Evolutionary conservation across 2,888 invertebrate species (phyloP).

Genomic region (Ischnura elegans): DNA sequence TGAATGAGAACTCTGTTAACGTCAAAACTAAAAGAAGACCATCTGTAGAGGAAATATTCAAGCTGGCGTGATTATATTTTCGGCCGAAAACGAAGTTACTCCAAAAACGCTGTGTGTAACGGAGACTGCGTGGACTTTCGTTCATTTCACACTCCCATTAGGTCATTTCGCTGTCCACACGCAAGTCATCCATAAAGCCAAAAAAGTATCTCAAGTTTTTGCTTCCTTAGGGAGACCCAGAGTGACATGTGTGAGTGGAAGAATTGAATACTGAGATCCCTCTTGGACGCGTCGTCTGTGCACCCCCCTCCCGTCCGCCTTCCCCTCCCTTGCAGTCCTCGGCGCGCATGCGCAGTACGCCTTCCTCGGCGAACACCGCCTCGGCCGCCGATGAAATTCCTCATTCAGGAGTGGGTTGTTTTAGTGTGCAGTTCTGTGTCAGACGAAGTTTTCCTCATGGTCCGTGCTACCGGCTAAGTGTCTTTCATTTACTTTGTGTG

Average conservation of each 20-base stretch:
- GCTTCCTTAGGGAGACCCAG: not conserved
- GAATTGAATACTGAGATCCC: not conserved
- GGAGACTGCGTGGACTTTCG: not conserved
- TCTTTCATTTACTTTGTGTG: not conserved
- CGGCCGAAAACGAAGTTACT: not conserved
- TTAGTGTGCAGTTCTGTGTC: not conserved
- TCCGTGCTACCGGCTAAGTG: slow-evolving; percentile 50
- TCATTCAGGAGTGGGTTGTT: slow-evolving; percentile 51
- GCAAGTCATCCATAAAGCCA: slow-evolving; percentile 1
- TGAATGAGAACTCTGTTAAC: no score
- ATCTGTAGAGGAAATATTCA: not conserved
- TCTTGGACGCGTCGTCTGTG: no score
- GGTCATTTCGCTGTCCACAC: not conserved
- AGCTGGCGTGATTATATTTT: not conserved
- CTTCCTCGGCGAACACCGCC: not conserved
- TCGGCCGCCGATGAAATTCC: not conserved
- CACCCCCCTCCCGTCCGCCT: not conserved
- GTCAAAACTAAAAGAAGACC: not conserved
- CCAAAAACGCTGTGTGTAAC: not conserved
- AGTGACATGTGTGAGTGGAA: slow-evolving; percentile 35
- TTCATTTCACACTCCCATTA: not conserved
- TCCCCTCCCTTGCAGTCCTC: not conserved
- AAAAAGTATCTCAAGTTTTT: slow-evolving; percentile 16
- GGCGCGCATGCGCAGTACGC: not conserved
- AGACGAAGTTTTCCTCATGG: slow-evolving; percentile 12